These are phyloP conservation scores for Labia minor DNA, from an alignment of 2,888 invertebrate species.

Conservation along the genomic window DNA sequence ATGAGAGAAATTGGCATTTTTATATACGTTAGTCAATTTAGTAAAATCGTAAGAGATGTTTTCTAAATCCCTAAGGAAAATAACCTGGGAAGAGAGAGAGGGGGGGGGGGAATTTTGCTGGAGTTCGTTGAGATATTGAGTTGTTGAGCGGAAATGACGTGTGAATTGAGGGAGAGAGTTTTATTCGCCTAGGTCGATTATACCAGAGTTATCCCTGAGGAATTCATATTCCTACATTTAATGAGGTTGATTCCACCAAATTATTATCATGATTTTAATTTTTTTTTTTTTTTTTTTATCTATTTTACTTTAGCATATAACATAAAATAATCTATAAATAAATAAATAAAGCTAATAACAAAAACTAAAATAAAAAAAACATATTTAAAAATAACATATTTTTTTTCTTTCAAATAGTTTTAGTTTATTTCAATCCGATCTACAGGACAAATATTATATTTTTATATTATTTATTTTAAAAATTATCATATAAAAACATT, in stretches of 20 bases:
- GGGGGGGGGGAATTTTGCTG: background rate
- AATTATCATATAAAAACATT: too few species aligned
- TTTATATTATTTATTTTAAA: too few species aligned
- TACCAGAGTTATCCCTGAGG: background rate
- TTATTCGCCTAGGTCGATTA: background rate
- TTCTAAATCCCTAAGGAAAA: background rate
- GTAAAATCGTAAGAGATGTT: background rate
- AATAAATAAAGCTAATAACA: too few species aligned
- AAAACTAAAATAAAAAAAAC: too few species aligned
- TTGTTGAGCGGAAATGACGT: constrained; percentile 13
- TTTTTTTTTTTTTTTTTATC: too few species aligned
- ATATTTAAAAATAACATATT: too few species aligned
- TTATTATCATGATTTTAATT: background rate
- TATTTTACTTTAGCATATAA: too few species aligned
- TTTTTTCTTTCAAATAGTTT: too few species aligned
- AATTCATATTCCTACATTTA: background rate
- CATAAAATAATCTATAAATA: too few species aligned
- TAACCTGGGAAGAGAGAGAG: background rate
- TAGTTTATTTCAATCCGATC: too few species aligned
- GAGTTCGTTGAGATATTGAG: constrained; percentile 13
- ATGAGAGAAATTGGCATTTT: background rate
- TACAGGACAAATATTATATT: too few species aligned
- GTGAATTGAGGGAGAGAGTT: constrained; percentile 1
- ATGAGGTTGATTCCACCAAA: background rate
- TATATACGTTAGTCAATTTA: background rate